A percentile compares a stretch with the other conserved stretches of the same genome.
These are phyloP conservation scores for Nemoura dubitans DNA, from an alignment of 2,888 invertebrate species.

Conservation along the genomic window DNA sequence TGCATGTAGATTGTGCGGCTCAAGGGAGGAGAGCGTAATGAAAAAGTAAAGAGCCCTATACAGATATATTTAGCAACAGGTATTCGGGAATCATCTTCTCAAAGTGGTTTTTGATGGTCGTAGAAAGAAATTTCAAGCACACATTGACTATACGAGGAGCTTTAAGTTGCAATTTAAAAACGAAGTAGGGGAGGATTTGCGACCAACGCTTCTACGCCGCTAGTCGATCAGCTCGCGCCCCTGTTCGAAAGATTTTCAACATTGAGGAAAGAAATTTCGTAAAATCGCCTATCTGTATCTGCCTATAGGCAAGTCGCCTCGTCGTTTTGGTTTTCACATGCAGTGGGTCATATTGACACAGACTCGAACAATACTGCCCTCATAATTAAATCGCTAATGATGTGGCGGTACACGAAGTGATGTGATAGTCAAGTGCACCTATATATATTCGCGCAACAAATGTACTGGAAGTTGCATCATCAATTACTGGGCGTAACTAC, in stretches of 20 bases:
- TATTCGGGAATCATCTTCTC: slow-evolving; percentile 22
- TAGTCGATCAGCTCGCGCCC: neutral
- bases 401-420: neutral
- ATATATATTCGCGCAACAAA: neutral
- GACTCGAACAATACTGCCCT: neutral
- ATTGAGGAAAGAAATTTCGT: neutral
- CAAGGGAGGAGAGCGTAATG: neutral
- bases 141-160: slow-evolving; percentile 9
- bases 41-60: slow-evolving; percentile 16
- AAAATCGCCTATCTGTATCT: no score
- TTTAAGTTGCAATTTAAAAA: slow-evolving; percentile 27
- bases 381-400: neutral
- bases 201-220: neutral
- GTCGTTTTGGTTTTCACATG: neutral
- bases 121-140: neutral
- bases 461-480: neutral
- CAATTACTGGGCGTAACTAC: neutral
- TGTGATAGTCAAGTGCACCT: neutral
- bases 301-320: no score
- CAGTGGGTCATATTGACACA: neutral
- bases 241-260: neutral
- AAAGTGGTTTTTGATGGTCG: slow-evolving; percentile 26
- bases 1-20: slow-evolving; percentile 16
- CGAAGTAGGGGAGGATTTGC: neutral
- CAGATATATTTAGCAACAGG: slow-evolving; percentile 28